These are phyloP conservation scores for Rhabdophis nuchalis DNA, from an alignment of 2,797 vertebrate genomes.

Conservation along the genomic window DNA sequence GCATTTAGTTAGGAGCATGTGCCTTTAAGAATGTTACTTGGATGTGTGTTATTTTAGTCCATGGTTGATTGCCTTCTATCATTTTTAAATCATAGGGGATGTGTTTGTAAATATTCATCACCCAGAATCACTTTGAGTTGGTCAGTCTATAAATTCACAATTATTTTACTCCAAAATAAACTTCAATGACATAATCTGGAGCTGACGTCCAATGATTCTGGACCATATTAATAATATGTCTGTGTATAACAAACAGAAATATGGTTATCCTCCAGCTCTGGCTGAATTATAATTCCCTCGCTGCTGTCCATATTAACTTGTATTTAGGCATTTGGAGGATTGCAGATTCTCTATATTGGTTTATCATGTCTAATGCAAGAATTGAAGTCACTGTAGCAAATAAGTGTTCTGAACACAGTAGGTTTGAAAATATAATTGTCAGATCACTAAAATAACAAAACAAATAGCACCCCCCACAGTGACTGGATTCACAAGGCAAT, in stretches of 20 bases:
- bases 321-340: not conserved
- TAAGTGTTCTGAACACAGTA: not conserved
- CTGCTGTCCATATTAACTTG: not conserved
- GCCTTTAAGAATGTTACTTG: not conserved
- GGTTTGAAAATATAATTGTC: not conserved
- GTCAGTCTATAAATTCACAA: not conserved
- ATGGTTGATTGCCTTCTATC: not conserved
- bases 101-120: not conserved
- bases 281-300: not conserved
- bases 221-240: not conserved
- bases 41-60: not conserved
- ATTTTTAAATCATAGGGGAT: not conserved
- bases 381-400: not conserved
- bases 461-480: not conserved
- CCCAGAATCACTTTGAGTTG: not conserved
- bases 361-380: not conserved
- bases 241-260: not conserved
- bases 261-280: not conserved
- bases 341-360: not conserved
- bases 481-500: not conserved
- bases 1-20: not conserved
- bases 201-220: not conserved
- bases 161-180: not conserved
- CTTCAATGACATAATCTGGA: not conserved
- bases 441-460: not conserved